Percentiles rank a stretch among this genome's conserved stretches.
phyloP scores from a whole-genome alignment of 2,797 vertebrate genomes.

The Somateria mollissima region DNA sequence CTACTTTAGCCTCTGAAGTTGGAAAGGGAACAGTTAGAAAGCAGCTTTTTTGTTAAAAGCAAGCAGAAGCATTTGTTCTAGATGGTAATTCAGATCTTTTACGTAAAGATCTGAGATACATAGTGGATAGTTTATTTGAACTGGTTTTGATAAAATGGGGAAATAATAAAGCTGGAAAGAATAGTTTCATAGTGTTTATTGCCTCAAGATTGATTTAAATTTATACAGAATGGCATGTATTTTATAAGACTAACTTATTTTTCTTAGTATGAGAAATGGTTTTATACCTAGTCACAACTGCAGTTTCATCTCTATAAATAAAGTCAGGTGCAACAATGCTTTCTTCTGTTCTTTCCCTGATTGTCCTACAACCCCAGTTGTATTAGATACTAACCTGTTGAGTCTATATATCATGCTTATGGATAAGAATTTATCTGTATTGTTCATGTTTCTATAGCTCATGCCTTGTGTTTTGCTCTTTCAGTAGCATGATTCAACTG shows the following conservation, averaged over 20 bases:
- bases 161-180: background rate
- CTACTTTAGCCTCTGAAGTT: background rate
- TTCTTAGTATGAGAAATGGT: background rate
- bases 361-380: background rate
- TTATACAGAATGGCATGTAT: background rate
- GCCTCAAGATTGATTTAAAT: background rate
- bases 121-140: background rate
- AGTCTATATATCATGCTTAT: background rate
- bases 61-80: background rate
- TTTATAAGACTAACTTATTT: background rate
- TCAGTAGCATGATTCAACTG: background rate
- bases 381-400: background rate
- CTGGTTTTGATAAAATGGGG: background rate
- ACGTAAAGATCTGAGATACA: background rate
- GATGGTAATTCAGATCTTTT: background rate
- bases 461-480: conserved; percentile 1
- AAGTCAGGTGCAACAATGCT: background rate
- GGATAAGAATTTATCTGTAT: background rate
- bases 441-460: background rate
- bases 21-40: background rate
- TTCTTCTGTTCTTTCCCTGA: background rate
- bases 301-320: background rate
- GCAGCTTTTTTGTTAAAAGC: background rate
- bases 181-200: background rate
- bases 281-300: background rate